Percentiles rank a stretch among this genome's conserved stretches.
phyloP scores from a whole-genome alignment of 2,888 invertebrate species.

The Anoncus sp. region DNA sequence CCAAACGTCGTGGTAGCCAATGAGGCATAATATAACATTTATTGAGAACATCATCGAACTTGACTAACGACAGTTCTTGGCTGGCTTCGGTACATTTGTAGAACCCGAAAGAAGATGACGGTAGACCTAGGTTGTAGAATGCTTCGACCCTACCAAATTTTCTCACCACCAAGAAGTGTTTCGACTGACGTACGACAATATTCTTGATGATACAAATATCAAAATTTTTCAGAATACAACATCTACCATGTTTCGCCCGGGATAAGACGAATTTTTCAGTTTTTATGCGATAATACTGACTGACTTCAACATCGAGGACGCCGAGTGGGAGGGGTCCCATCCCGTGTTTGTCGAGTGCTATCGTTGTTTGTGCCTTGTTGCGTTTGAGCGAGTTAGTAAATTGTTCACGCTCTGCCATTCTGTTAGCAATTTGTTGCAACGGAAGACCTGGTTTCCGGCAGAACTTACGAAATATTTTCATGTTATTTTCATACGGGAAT shows the following conservation, averaged over 20 bases:
- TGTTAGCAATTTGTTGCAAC: slow-evolving; percentile 29
- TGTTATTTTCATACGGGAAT: slow-evolving; percentile 37
- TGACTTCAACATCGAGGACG: neutral
- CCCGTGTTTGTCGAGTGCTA: neutral
- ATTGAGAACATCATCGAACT: neutral
- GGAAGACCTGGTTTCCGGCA: slow-evolving; percentile 7
- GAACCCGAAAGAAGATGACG: slow-evolving; percentile 10
- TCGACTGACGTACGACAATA: neutral
- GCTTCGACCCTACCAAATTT: slow-evolving; percentile 18
- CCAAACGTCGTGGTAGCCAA: neutral
- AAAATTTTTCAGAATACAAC: slow-evolving; percentile 21
- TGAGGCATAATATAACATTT: slow-evolving; percentile 25
- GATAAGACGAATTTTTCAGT: neutral
- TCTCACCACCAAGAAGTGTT: neutral
- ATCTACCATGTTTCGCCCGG: neutral
- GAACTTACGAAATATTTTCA: slow-evolving; percentile 9
- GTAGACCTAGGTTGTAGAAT: slow-evolving; percentile 21
- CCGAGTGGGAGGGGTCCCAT: slow-evolving; percentile 7
- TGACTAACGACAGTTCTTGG: neutral
- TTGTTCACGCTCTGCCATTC: slow-evolving; percentile 12
- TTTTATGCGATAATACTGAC: slow-evolving; percentile 21
- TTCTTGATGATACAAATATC: slow-evolving; percentile 17
- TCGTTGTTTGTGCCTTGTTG: neutral
- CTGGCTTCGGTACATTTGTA: slow-evolving; percentile 9
- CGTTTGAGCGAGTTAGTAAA: too few species aligned